A percentile compares a stretch with the other conserved stretches of the same genome.
phyloP scores from a whole-genome alignment of 2,888 invertebrate species.

The Gnatocerus cornutus region DNA sequence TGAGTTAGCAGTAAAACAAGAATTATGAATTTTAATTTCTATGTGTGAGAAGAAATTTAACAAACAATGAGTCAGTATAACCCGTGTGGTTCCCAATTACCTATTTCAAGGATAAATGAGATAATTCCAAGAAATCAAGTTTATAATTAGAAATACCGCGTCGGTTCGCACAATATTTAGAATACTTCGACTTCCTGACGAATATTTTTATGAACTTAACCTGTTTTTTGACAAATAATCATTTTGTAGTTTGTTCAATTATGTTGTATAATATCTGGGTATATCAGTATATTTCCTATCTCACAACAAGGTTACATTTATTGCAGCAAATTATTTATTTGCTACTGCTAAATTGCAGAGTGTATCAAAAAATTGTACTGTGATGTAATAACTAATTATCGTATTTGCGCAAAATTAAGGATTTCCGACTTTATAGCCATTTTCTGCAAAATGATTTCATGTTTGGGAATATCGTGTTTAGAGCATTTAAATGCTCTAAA shows the following conservation, averaged over 20 bases:
- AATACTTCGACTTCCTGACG: neutral
- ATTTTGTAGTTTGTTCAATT: neutral
- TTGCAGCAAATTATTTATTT: conserved; percentile 15
- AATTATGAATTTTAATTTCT: neutral
- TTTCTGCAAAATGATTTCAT: neutral
- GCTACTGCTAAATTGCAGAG: conserved; percentile 15
- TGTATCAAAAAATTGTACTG: neutral
- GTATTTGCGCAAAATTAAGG: conserved; percentile 4
- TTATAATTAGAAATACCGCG: conserved; percentile 1
- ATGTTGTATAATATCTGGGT: neutral
- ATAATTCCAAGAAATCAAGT: conserved; percentile 19
- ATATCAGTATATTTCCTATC: conserved; percentile 4
- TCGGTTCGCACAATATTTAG: neutral
- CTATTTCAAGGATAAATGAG: conserved; percentile 24
- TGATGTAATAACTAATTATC: neutral
- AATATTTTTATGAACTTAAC: neutral
- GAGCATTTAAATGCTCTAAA: neutral
- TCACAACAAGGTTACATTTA: conserved; percentile 13
- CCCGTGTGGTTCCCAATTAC: conserved; percentile 23
- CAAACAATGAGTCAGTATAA: conserved; percentile 16
- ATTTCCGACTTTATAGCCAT: conserved; percentile 12
- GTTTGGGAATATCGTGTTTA: neutral
- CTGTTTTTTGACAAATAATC: neutral
- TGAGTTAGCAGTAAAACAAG: neutral
- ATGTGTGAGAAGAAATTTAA: conserved; percentile 6